Base-by-base conservation (phyloP, 1,140 invertebrate species). In the Stratiolaelaps scimitus region DNA sequence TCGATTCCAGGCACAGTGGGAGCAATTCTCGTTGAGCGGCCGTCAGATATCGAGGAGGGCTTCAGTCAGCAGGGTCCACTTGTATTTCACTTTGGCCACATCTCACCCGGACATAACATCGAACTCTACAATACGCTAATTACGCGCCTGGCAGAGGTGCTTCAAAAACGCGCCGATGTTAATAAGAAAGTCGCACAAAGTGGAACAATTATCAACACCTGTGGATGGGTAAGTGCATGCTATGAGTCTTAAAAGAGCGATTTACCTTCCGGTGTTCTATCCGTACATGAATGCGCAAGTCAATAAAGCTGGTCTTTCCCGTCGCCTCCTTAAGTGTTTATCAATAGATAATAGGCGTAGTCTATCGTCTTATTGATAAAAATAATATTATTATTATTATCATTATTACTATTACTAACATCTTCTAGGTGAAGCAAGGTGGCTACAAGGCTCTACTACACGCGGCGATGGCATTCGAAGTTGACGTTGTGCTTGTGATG, bases 151-250 rank as follows among this genome's bases (percentile, higher is more conserved):
- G 90, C 93, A 0, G 85, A 88, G 71, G 85, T 88, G 15, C 85
- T 95, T 56, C 82, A 60, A n/a, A 46, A 23, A 20, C 65, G 69
- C 48, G 67, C 67, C 19, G 69, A 69, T 20, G 23, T 29, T 30
- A 71, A 73, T 45, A 65, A 43, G 19, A 70, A 69, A 60, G 73
- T 71, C n/a, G 76, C 76, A 70, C 67, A 73, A 6, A 94, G 92
- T 30, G 95, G 95, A n/a, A 86, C 91, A 1, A 85, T 99, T 43
- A 93, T 99, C 64, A 98, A 99, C 74, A 98, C 95, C 0, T 94
- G 92, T 73, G 94, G 94, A 1, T 98, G 92, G 92, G 84, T 97
- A 0, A 92, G 93, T 78, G 34, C 2, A 65, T 7, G 64, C 1
- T 45, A 67, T 40, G 19, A 34, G 1, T 60, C 23, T 28, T 53